Conservation (phyloP, 1,140 invertebrate species). For the Trachymyrmex cornetzi region DNA sequence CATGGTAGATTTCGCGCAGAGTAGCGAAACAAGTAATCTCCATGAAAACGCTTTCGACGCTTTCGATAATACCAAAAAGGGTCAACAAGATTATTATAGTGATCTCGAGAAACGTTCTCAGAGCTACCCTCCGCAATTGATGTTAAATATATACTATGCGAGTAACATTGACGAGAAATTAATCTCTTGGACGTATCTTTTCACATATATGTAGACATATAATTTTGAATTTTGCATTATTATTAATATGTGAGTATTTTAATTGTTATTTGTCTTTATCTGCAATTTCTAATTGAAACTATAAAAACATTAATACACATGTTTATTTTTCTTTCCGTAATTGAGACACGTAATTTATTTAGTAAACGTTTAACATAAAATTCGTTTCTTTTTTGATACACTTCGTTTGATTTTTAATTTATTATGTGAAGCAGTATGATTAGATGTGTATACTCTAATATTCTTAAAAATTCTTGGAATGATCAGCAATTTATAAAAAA, state of each 20-base stretch:
- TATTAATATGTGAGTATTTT: background rate
- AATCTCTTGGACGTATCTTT: background rate
- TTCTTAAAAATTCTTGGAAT: background rate
- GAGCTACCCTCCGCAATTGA: background rate
- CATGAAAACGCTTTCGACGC: constrained; percentile 43
- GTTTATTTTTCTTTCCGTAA: too few relatives aligned
- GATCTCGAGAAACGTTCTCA: constrained; percentile 61
- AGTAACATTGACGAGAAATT: background rate
- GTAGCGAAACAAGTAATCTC: constrained; percentile 66
- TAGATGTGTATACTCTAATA: background rate
- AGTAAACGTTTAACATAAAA: background rate
- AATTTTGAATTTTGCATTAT: background rate
- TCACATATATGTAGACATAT: too few relatives aligned
- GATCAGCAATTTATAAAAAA: background rate
- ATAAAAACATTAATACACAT: too few relatives aligned
- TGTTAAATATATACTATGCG: constrained; percentile 22
- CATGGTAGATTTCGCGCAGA: constrained; percentile 63
- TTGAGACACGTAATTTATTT: background rate
- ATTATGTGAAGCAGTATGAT: background rate
- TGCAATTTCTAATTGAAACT: too few relatives aligned
- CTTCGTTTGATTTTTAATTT: background rate
- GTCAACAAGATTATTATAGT: constrained; percentile 63
- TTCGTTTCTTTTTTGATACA: background rate
- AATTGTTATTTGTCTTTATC: background rate
- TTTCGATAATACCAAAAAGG: constrained; percentile 71